A percentile compares a stretch with the other conserved stretches of the same genome.
These are phyloP conservation scores for Percopsis transmontana DNA, from an alignment of 2,113 vertebrate genomes.

Conservation along the genomic window DNA sequence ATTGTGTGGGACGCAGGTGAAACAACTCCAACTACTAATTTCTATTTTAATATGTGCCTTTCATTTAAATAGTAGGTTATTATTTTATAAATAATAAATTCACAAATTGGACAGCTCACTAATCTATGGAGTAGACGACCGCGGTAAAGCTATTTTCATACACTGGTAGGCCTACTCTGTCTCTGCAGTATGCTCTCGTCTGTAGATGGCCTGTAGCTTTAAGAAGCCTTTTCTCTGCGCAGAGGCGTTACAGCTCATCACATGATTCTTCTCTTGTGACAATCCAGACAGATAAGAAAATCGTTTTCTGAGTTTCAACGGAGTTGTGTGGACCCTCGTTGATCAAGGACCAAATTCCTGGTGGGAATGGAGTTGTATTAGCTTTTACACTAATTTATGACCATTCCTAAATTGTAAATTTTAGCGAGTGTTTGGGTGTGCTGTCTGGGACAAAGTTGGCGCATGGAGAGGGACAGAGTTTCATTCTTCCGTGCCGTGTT, in stretches of 20 bases:
- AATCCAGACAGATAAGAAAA: conserved; percentile 68
- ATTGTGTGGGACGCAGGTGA: too few relatives aligned
- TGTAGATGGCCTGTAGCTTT: conserved; percentile 59
- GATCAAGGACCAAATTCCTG: conserved; percentile 37
- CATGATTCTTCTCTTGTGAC: conserved; percentile 87
- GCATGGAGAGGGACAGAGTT: conserved; percentile 79
- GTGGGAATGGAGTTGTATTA: conserved; percentile 60
- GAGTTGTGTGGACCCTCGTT: conserved; percentile 51
- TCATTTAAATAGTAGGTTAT: too few relatives aligned
- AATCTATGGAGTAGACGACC: too few relatives aligned
- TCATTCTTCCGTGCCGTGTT: conserved; percentile 62
- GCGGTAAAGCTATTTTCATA: too few relatives aligned
- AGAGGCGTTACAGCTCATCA: conserved; percentile 69
- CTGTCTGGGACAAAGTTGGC: conserved; percentile 72
- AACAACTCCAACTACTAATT: too few relatives aligned
- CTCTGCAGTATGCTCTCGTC: too few relatives aligned
- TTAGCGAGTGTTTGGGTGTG: conserved; percentile 37
- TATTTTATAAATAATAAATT: too few relatives aligned
- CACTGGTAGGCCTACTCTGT: too few relatives aligned
- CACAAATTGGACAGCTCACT: too few relatives aligned
- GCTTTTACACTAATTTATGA: background rate
- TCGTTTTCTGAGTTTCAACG: conserved; percentile 50
- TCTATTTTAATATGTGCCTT: too few relatives aligned
- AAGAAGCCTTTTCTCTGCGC: conserved; percentile 58
- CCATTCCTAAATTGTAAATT: conserved; percentile 30